Evolutionary conservation across 2,888 invertebrate species (phyloP).

Genomic region (Scaptodrosophila latifasciaeformis): DNA sequence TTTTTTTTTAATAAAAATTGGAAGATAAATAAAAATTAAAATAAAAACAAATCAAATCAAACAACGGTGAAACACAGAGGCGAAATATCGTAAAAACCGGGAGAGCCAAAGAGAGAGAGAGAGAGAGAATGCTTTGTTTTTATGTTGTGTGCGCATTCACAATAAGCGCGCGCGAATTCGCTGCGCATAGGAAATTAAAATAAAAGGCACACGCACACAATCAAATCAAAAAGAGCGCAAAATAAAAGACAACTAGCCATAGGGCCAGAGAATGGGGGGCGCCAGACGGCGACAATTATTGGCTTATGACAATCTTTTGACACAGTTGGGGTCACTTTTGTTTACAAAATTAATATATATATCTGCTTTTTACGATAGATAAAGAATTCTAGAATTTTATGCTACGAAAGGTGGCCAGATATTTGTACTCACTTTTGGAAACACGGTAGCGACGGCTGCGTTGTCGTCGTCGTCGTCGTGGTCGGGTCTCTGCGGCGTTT

Average conservation of each 20-base stretch:
- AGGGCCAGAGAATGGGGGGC: not conserved
- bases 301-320: conserved; percentile 46
- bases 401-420: no score
- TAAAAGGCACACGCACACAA: conserved; percentile 27
- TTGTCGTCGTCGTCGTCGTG: not conserved
- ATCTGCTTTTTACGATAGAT: conserved; percentile 11
- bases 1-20: not conserved
- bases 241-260: conserved; percentile 30
- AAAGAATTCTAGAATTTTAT: no score
- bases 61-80: conserved; percentile 26
- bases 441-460: conserved; percentile 4
- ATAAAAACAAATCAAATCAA: conserved; percentile 24
- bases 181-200: conserved; percentile 61
- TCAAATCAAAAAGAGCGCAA: conserved; percentile 32
- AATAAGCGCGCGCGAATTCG: conserved; percentile 58
- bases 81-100: conserved; percentile 14
- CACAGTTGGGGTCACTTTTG: conserved; percentile 36
- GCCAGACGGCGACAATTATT: conserved; percentile 1
- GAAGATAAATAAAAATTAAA: conserved; percentile 19
- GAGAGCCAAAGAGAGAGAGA: conserved; percentile 12
- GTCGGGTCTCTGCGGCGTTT: no score
- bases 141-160: conserved; percentile 51
- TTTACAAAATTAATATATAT: conserved; percentile 34
- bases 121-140: conserved; percentile 9
- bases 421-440: conserved; percentile 46